Percentiles rank a stretch among this genome's conserved stretches.
Evolutionary conservation across 1,140 invertebrate genomes (phyloP).

Genomic region (Procambarus clarkii): DNA sequence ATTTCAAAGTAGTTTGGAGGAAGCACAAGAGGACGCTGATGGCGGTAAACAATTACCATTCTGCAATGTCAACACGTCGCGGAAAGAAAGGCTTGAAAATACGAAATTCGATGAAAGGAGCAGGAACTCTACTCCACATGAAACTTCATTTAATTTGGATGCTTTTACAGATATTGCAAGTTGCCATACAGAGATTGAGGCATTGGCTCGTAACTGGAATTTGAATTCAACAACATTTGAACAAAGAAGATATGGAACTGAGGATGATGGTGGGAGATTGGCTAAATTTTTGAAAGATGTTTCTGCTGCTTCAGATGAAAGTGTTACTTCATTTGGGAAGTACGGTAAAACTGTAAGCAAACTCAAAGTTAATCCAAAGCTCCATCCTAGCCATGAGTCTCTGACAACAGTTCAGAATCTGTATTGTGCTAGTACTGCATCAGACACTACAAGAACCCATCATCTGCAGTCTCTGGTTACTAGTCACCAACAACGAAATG

Average conservation of each 20-base stretch:
- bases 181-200: constrained; percentile 56
- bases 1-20: not conserved
- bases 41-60: no score
- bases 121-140: not conserved
- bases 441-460: not conserved
- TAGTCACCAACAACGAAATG: not conserved
- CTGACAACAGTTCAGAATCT: not conserved
- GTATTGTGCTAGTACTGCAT: not conserved
- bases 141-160: constrained; percentile 45
- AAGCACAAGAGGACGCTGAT: not conserved
- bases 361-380: constrained; percentile 26
- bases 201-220: constrained; percentile 41
- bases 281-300: constrained; percentile 58
- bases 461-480: not conserved
- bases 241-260: not conserved
- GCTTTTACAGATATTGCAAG: constrained; percentile 59
- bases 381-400: constrained; percentile 41
- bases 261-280: constrained; percentile 44
- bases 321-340: constrained; percentile 44
- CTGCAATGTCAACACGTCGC: not conserved
- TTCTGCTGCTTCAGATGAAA: constrained; percentile 39
- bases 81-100: not conserved
- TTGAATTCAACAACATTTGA: not conserved
- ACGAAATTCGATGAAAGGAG: not conserved
- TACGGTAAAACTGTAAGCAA: constrained; percentile 46